Percentiles rank a stretch among this genome's conserved stretches.
phyloP scores from a whole-genome alignment of 2,888 invertebrate genomes.

The Galeopsomyia nigrocyanea region DNA sequence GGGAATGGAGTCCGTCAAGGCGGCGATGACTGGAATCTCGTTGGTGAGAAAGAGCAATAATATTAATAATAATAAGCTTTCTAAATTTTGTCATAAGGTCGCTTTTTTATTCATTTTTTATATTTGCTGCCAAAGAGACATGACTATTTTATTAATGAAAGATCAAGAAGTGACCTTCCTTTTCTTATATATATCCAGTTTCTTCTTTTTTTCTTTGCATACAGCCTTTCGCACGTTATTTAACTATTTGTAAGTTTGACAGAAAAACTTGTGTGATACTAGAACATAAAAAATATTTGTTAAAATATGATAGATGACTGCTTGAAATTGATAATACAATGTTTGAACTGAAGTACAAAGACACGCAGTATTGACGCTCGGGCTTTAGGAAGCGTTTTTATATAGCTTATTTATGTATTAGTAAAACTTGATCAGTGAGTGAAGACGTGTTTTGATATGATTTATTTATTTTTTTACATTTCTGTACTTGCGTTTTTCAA shows the following conservation, averaged over 20 bases:
- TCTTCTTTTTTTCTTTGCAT: constrained; percentile 19
- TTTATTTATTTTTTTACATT: constrained; percentile 6
- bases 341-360: neutral
- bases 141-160: neutral
- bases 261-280: constrained; percentile 28
- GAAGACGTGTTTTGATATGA: constrained; percentile 19
- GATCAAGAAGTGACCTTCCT: constrained; percentile 14
- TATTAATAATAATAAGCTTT: constrained; percentile 45
- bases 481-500: neutral
- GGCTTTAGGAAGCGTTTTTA: constrained; percentile 17
- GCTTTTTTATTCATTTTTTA: constrained; percentile 23
- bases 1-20: constrained; percentile 62
- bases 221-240: constrained; percentile 17
- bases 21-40: constrained; percentile 69
- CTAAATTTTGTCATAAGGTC: constrained; percentile 40
- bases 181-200: constrained; percentile 2
- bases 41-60: constrained; percentile 67
- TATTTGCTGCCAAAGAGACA: constrained; percentile 14
- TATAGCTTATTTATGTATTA: constrained; percentile 5
- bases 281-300: constrained; percentile 18
- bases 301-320: neutral
- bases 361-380: constrained; percentile 4
- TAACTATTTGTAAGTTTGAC: constrained; percentile 11
- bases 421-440: constrained; percentile 30
- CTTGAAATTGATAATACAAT: constrained; percentile 6